Base-by-base conservation (phyloP, 2,113 vertebrate genomes). In the Ictalurus punctatus region DNA sequence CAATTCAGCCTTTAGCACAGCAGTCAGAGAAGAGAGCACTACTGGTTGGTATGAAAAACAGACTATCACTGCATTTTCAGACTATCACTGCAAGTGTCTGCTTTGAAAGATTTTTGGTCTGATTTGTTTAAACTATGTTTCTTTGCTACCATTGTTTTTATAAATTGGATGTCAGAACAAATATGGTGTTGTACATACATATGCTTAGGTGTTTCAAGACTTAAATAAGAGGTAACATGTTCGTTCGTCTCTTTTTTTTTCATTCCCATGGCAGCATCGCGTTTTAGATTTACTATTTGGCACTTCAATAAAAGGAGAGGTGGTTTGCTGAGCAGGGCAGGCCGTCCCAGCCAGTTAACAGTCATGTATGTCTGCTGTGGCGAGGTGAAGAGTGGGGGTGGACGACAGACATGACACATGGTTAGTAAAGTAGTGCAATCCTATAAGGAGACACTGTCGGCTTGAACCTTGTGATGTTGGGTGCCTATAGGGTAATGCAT, bases 231-330 rank as follows among this genome's bases (percentile, higher is more conserved):
- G 95, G 94, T 95, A 95, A 95, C 94, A 92, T 93, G 94, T 95
- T 95, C 92, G 89, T 90, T 86, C 93, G 94, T 92, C 90, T 85
- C 93, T 58, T 92, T 94, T 92, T 92, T 90, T 92, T 93, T 86
- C 30, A 40, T 90, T 65, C 93, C 94, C 93, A 93, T 94, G 94
- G 95, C 94, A 96, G 94, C 94, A 93, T 95, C 92, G 92, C 93
- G 93, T 93, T 95, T 92, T 92, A 94, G 91, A 92, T 95, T 88
- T 92, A 91, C 93, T 94, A 95, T 96, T 96, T 96, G 95, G 96
- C 96, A 96, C 96, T 96, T 96, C 92, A 94, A 95, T 95, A 95
- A 95, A 94, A 95, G 94, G 93, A 95, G 89, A 93, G 94, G 93
- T 90, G 91, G 92, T 93, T 94, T 89, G 93, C 94, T 86, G 74